Conservation (phyloP, 2,113 vertebrate genomes). For the Etheostoma spectabile region DNA sequence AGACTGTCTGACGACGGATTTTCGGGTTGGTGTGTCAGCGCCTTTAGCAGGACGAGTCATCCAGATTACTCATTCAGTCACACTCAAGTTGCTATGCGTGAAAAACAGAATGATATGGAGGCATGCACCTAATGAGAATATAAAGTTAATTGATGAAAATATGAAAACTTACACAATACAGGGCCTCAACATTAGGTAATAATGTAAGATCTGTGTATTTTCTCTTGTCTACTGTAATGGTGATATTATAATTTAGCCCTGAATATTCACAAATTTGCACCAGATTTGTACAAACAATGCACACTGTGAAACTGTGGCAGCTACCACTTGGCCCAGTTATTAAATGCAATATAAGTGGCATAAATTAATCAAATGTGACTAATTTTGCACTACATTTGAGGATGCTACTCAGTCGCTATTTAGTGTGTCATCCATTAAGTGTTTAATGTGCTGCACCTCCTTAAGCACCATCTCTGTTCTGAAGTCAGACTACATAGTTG, state of each 20-base stretch:
- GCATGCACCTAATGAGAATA: neutral
- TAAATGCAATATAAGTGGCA: conserved; percentile 31
- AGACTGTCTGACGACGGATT: no score
- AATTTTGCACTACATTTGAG: conserved; percentile 6
- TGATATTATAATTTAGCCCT: neutral
- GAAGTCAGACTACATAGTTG: neutral
- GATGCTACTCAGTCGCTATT: conserved; percentile 14
- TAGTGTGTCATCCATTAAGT: conserved; percentile 1
- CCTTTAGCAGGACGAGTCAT: neutral
- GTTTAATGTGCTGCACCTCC: conserved; percentile 7
- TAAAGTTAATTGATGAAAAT: neutral
- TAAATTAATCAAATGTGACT: conserved; percentile 23
- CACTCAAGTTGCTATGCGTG: neutral
- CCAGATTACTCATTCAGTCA: neutral
- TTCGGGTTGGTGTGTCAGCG: no score
- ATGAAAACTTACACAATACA: neutral
- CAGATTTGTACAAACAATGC: neutral
- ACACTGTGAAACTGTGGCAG: neutral
- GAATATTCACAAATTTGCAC: neutral
- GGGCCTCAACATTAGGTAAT: neutral
- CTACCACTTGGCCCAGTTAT: neutral
- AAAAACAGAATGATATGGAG: neutral
- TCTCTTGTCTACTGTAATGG: neutral
- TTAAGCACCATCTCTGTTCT: conserved; percentile 5
- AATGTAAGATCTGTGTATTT: neutral